These are phyloP conservation scores for Amphiura filiformis DNA, from an alignment of 35 echinoderm and acorn worm genomes.

Conservation along the genomic window DNA sequence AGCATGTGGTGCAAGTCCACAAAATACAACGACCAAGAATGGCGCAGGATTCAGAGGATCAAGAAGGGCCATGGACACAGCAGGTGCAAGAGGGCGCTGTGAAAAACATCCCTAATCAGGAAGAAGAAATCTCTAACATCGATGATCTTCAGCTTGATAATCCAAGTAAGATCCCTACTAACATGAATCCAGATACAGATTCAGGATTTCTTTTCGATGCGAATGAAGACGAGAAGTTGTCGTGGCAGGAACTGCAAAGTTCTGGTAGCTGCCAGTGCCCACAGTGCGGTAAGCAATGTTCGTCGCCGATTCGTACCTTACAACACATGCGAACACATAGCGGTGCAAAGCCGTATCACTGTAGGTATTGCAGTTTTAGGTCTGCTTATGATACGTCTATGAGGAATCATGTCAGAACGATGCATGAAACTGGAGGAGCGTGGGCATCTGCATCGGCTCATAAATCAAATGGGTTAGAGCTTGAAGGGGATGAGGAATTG, in stretches of 20 bases:
- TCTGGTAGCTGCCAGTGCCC: background rate
- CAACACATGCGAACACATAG: background rate
- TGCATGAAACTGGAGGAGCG: background rate
- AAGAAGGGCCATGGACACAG: background rate
- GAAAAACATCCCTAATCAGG: background rate
- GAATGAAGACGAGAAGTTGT: background rate
- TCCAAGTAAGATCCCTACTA: background rate
- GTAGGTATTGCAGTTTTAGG: background rate
- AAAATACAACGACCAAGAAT: conserved; percentile 2
- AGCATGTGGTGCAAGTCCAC: background rate
- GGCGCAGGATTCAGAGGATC: background rate
- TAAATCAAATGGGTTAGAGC: background rate
- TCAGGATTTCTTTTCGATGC: background rate
- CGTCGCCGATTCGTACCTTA: background rate
- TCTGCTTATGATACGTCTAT: background rate
- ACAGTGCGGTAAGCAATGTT: background rate
- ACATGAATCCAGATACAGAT: background rate
- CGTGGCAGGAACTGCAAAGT: background rate
- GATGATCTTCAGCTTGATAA: background rate
- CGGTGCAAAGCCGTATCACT: background rate
- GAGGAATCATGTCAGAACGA: background rate
- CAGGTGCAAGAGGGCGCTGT: background rate
- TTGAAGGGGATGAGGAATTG: background rate
- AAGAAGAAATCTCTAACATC: background rate
- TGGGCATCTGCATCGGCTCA: background rate